These are phyloP conservation scores for Cremastinae sp. DNA, from an alignment of 2,888 invertebrate species.

Conservation along the genomic window DNA sequence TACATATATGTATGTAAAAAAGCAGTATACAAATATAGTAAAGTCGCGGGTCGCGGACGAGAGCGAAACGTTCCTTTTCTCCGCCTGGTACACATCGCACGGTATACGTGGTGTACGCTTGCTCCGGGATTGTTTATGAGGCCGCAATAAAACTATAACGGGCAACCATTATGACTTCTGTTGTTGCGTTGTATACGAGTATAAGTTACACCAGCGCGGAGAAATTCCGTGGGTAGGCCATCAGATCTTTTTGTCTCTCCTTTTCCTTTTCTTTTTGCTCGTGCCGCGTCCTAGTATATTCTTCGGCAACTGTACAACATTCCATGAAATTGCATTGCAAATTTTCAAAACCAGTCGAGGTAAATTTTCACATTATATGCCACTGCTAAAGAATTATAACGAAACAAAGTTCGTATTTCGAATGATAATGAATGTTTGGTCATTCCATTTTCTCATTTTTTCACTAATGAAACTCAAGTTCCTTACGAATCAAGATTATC, in stretches of 20 bases:
- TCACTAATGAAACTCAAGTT: too few species aligned
- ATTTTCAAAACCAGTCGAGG: too few species aligned
- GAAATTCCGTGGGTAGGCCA: slow-evolving; percentile 40
- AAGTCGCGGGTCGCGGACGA: slow-evolving; percentile 55
- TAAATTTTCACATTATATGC: too few species aligned
- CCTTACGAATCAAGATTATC: background rate
- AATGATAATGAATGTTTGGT: too few species aligned
- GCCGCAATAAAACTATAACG: slow-evolving; percentile 75
- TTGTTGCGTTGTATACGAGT: slow-evolving; percentile 42
- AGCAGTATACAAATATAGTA: slow-evolving; percentile 5
- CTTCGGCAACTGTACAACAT: slow-evolving; percentile 36
- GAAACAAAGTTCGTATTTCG: too few species aligned
- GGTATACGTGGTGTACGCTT: slow-evolving; percentile 38
- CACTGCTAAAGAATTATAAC: too few species aligned
- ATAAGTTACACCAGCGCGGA: slow-evolving; percentile 31
- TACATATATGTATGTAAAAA: slow-evolving; percentile 14
- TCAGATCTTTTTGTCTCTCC: slow-evolving; percentile 34
- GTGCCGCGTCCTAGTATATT: slow-evolving; percentile 24
- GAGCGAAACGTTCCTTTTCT: slow-evolving; percentile 37
- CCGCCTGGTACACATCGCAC: slow-evolving; percentile 33
- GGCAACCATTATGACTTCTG: slow-evolving; percentile 62
- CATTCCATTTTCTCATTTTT: too few species aligned
- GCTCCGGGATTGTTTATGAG: slow-evolving; percentile 71
- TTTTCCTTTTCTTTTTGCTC: slow-evolving; percentile 1
- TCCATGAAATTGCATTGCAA: slow-evolving; percentile 3